Evolutionary conservation across 2,797 vertebrate species (phyloP).

Genomic region (Amazona ochrocephala): DNA sequence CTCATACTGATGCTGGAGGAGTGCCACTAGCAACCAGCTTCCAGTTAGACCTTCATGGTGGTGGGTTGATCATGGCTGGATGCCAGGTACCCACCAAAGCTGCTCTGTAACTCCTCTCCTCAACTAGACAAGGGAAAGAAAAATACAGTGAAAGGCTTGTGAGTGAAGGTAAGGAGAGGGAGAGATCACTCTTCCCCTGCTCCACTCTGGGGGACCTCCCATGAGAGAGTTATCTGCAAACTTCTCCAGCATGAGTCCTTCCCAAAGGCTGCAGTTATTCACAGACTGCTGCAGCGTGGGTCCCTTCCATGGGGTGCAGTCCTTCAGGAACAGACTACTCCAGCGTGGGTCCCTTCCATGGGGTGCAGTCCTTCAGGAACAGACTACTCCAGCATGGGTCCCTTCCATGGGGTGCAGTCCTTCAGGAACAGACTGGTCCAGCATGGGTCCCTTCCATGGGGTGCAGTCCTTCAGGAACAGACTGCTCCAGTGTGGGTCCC

Average conservation of each 20-base stretch:
- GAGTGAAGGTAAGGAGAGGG: background rate
- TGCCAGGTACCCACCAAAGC: background rate
- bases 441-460: no score
- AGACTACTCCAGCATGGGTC: fast-evolving
- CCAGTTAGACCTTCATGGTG: background rate
- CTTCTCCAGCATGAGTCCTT: background rate
- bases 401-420: background rate
- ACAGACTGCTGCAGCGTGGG: background rate
- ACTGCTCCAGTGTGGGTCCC: background rate
- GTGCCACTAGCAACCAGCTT: background rate
- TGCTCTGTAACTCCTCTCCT: background rate
- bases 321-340: no score
- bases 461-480: background rate
- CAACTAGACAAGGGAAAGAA: background rate
- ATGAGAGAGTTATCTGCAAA: background rate
- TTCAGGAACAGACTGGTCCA: background rate
- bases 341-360: no score
- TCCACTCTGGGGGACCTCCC: background rate
- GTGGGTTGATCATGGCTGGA: background rate
- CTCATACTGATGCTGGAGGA: background rate
- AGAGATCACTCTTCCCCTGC: background rate
- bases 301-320: no score
- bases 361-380: no score
- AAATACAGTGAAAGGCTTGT: background rate
- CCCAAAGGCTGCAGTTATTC: background rate